Evolutionary conservation across 2,888 invertebrate species (phyloP), one percentile per base, ranked within the genome.

Genomic region (Listrodromus nycthemerus): DNA sequence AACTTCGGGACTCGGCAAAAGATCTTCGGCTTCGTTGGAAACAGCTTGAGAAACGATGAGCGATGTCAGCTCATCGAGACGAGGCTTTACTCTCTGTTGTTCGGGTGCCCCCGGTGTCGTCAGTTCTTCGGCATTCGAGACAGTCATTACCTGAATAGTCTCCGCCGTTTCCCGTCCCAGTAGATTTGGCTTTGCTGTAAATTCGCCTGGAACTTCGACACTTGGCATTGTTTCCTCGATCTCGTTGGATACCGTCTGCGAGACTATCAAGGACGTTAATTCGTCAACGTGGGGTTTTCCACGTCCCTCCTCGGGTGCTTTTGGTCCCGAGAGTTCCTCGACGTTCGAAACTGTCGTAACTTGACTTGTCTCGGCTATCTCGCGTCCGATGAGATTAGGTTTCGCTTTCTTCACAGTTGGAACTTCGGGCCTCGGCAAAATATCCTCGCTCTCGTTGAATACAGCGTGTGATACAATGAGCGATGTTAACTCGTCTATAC

Each of bases 341-440:
- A 79, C 82, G 48, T 63, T 85, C 37, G 85, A 66, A 61, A 88
- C 66, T 58, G 84, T 79, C 19, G 87, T 82, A 0, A 93, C 87
- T 88, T 93, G 91, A 33, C 90, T 88, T 70, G 92, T 92, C 86
- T 93, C 90, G 4, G 93, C 92, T 67, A 93, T 89, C 85, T 92
- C 92, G 78, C 91, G 89, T 21, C 90, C 89, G 0, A 61, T 75
- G 6, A 89, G 66, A 76, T 87, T 84, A n/a, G 90, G 86, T 77
- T 82, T 82, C 6, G 91, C 91, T 52, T 82, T 87, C 37, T 85
- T 86, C 45, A 83, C 73, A 24, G 50, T 71, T 1, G 87, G 88
- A 61, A 86, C 77, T 74, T 86, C 77, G 16, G 65, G 65, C 41
- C 85, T 76, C 0, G 63, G 71, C 41, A 91, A 76, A 8, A 85